A percentile compares a stretch with the other conserved stretches of the same genome.
Evolutionary conservation across 2,888 invertebrate genomes (phyloP).

Genomic region (Diachrysia chrysitis): DNA sequence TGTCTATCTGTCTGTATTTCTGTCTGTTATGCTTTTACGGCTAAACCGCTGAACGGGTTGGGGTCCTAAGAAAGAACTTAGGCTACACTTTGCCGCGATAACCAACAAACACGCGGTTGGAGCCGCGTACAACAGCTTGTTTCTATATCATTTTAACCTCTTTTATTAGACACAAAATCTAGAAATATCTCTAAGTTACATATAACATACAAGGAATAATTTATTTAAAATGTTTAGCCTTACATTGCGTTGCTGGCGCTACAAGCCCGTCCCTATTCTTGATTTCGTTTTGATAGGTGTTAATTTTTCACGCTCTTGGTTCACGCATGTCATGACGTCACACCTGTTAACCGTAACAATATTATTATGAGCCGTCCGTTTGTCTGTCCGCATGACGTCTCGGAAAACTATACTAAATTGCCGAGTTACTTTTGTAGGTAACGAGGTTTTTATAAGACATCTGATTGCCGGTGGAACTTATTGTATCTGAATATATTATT

Average conservation of each 20-base stretch:
- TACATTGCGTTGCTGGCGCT: conserved; percentile 57
- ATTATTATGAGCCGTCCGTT: conserved; percentile 58
- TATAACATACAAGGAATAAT: neutral
- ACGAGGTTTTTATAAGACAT: conserved; percentile 55
- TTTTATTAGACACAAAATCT: too few relatives aligned
- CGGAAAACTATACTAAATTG: conserved; percentile 55
- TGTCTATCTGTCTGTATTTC: too few relatives aligned
- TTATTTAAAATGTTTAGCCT: neutral
- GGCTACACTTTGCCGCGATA: too few relatives aligned
- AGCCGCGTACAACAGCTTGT: too few relatives aligned
- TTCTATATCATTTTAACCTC: too few relatives aligned
- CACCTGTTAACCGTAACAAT: conserved; percentile 59
- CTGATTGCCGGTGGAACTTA: conserved; percentile 35
- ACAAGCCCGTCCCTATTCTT: conserved; percentile 65
- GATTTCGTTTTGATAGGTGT: conserved; percentile 84
- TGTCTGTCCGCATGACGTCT: conserved; percentile 52
- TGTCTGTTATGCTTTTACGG: too few relatives aligned
- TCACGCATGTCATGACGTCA: conserved; percentile 65
- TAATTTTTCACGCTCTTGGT: conserved; percentile 79
- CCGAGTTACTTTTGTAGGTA: conserved; percentile 53
- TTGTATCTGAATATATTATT: conserved; percentile 45
- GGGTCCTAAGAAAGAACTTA: too few relatives aligned
- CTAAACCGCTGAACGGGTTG: too few relatives aligned
- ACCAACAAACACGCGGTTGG: too few relatives aligned
- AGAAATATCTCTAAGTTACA: too few relatives aligned